A percentile compares a stretch with the other conserved stretches of the same genome.
Evolutionary conservation across 2,797 vertebrate genomes (phyloP).

Genomic region (Heliangelus exortis): DNA sequence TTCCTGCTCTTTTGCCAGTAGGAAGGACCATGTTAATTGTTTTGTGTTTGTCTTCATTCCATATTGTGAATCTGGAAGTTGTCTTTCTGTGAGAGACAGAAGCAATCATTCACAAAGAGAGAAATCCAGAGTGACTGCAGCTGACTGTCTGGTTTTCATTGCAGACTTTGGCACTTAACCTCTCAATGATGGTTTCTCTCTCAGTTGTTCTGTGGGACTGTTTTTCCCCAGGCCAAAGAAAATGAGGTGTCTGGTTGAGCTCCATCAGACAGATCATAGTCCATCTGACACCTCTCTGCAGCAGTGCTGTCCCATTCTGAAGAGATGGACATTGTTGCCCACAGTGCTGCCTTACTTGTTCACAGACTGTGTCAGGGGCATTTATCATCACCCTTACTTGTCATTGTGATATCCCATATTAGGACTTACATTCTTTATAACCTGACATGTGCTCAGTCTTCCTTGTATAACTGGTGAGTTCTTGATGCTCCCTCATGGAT

Average conservation of each 20-base stretch:
- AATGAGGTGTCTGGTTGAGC: not conserved
- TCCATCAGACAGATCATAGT: not conserved
- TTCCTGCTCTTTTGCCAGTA: not conserved
- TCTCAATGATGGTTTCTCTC: not conserved
- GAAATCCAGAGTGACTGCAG: not conserved
- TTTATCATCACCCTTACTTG: not conserved
- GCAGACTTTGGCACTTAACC: not conserved
- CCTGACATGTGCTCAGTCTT: not conserved
- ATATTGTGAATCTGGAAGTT: not conserved
- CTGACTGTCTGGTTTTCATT: not conserved
- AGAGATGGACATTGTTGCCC: not conserved
- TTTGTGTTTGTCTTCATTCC: not conserved
- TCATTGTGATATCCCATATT: accelerated
- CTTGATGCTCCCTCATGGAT: not conserved
- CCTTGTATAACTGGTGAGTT: not conserved
- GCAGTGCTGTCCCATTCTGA: not conserved
- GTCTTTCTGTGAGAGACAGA: not conserved
- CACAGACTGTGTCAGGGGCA: not conserved
- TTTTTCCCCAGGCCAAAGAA: not conserved
- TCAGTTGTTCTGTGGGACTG: not conserved
- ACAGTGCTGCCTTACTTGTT: not conserved
- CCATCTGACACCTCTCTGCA: not conserved
- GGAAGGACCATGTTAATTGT: not conserved
- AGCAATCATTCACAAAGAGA: not conserved
- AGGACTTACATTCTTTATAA: not conserved